A percentile compares a stretch with the other conserved stretches of the same genome.
phyloP scores from a whole-genome alignment of 2,113 vertebrate genomes.

The Bungarus multicinctus region DNA sequence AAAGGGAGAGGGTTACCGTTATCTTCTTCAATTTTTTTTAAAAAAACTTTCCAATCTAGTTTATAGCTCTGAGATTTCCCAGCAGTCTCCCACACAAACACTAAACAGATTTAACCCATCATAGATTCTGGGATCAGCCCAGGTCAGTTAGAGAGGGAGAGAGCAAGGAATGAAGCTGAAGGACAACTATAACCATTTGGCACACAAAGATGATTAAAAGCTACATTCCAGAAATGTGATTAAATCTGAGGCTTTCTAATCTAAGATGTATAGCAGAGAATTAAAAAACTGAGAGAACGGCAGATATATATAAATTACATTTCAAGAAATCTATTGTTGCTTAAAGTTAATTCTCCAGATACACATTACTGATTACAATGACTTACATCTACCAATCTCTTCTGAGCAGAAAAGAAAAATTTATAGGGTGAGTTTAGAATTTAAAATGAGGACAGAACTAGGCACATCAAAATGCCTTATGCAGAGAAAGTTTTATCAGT shows the following conservation, averaged over 20 bases:
- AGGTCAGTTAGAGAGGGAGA: not conserved
- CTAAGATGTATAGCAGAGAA: slow-evolving; percentile 31
- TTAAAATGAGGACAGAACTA: not conserved
- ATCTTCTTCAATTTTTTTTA: not conserved
- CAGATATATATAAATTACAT: slow-evolving; percentile 4
- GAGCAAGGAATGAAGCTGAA: not conserved
- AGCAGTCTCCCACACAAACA: not conserved
- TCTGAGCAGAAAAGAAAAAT: slow-evolving; percentile 34
- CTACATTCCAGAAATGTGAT: slow-evolving; percentile 31
- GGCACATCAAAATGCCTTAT: not conserved
- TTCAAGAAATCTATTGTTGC: not conserved
- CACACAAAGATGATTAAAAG: slow-evolving; percentile 3
- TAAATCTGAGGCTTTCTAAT: slow-evolving; percentile 35
- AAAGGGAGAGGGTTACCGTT: not conserved
- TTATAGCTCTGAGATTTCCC: not conserved
- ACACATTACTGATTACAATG: not conserved
- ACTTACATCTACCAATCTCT: slow-evolving; percentile 8
- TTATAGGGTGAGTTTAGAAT: slow-evolving; percentile 30
- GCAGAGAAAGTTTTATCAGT: slow-evolving; percentile 2
- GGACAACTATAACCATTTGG: slow-evolving; percentile 15
- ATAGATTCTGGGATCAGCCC: not conserved
- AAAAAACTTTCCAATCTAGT: not conserved
- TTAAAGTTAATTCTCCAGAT: slow-evolving; percentile 7
- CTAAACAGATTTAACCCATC: not conserved
- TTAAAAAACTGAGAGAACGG: slow-evolving; percentile 8